Percentiles rank a stretch among this genome's conserved stretches.
phyloP scores from a whole-genome alignment of 1,140 invertebrate genomes.

The Leucophenga varia region DNA sequence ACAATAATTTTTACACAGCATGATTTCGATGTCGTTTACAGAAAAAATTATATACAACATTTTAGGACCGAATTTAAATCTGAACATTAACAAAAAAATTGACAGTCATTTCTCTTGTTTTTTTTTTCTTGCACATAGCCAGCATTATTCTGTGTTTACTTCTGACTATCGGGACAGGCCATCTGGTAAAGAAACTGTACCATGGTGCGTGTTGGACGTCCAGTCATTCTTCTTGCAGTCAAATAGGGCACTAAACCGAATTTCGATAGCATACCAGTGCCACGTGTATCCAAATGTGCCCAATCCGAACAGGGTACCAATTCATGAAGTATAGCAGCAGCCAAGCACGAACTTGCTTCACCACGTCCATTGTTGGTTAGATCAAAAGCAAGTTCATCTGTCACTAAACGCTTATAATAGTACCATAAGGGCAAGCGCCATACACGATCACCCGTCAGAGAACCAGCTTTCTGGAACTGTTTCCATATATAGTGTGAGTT shows the following conservation, averaged over 20 bases:
- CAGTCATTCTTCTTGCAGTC: constrained; percentile 58
- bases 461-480: constrained; percentile 67
- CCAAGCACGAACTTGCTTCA: constrained; percentile 62
- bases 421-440: constrained; percentile 89
- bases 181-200: constrained; percentile 57
- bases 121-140: no score
- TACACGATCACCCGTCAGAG: constrained; percentile 78
- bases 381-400: constrained; percentile 59
- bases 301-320: constrained; percentile 64
- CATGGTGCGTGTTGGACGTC: constrained; percentile 60
- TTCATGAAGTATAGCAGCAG: constrained; percentile 69
- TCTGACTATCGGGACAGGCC: constrained; percentile 53
- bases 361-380: constrained; percentile 64
- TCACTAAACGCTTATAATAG: constrained; percentile 72
- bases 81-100: no score
- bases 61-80: no score
- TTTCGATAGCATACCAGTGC: constrained; percentile 60
- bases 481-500: constrained; percentile 68
- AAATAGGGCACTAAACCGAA: constrained; percentile 64
- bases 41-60: no score
- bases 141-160: no score
- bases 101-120: no score
- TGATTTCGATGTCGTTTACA: no score
- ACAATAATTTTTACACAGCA: no score
- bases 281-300: constrained; percentile 71